Conservation (phyloP, 2,797 vertebrate genomes). For the Pitangus sulphuratus region DNA sequence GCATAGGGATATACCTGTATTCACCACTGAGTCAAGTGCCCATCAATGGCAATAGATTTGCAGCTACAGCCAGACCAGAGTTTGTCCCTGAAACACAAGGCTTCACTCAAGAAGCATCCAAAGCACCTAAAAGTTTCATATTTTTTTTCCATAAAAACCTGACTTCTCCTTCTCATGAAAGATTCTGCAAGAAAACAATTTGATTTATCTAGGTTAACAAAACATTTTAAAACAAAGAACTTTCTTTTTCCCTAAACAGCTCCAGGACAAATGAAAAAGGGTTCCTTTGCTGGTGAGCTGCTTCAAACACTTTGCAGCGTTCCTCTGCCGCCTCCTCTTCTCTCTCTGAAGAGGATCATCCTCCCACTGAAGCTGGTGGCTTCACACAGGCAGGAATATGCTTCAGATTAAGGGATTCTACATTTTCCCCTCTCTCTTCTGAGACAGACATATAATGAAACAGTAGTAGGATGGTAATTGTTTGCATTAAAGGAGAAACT, state of each 20-base stretch:
- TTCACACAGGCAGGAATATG: background rate
- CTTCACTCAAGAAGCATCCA: background rate
- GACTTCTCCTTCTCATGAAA: background rate
- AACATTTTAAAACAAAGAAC: background rate
- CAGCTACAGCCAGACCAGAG: rapidly evolving
- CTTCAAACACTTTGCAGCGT: rapidly evolving
- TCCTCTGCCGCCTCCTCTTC: background rate
- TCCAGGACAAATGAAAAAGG: background rate
- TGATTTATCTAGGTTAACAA: background rate
- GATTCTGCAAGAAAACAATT: background rate
- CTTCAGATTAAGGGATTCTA: background rate
- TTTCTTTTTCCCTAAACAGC: background rate
- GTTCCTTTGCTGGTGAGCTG: background rate
- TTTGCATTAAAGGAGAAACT: background rate
- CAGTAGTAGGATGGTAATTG: background rate
- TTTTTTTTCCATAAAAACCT: background rate
- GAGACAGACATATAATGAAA: rapidly evolving
- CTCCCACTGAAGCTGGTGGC: background rate
- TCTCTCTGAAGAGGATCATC: background rate
- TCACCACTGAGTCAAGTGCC: background rate
- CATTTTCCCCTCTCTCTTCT: background rate
- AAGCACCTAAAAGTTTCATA: background rate
- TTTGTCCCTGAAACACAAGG: background rate
- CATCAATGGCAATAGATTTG: background rate
- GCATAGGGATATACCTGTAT: rapidly evolving